Base-by-base conservation (phyloP, 1,140 invertebrate species). In the Lordiphosa collinella region DNA sequence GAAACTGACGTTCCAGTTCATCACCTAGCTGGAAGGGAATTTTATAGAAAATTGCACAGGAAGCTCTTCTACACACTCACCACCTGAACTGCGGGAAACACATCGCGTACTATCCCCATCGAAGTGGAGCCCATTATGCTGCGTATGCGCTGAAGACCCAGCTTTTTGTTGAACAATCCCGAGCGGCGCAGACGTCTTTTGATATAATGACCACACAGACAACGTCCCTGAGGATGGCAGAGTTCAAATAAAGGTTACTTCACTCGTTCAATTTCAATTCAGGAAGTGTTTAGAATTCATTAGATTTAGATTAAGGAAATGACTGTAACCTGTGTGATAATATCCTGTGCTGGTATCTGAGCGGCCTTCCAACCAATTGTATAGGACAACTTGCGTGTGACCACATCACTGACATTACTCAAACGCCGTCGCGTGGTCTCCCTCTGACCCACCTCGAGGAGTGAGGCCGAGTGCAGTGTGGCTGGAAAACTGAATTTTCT, bases 351-450 rank as follows among this genome's bases (percentile, higher is more conserved):
- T 6, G 92, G 91, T 29, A 90, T 86, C 4, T 90, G 87, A 2
- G 90, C 86, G 2, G 90, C 90, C 47, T 92, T 90, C 93, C 93
- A 94, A 5, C 93, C 93, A 34, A 94, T 93, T 0, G 93, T 93
- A n/a, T 92, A 91, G 11, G 93, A 94, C 14, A 94, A 86, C 71
- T 94, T 94, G 31, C 93, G 87, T 2, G 92, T 90, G 1, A 94
- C 93, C 1, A 91, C 93, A 79, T 93, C 93, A 66, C 93, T 92
- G 7, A 94, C 93, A 69, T 94, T 94, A 76, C 93, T 94, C 40
- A 94, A 91, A 34, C 93, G 88, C 36, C 93, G 89, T 12, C 91
- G 87, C 0, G 91, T 90, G 36, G 74, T 50, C 32, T 74, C 67
- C 3, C 79, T 68, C 3, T 66, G 72, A 7, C 68, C 78, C 35